A percentile compares a stretch with the other conserved stretches of the same genome.
Conservation (phyloP, 2,113 vertebrate species). For the Chaetorhynchus papuensis region DNA sequence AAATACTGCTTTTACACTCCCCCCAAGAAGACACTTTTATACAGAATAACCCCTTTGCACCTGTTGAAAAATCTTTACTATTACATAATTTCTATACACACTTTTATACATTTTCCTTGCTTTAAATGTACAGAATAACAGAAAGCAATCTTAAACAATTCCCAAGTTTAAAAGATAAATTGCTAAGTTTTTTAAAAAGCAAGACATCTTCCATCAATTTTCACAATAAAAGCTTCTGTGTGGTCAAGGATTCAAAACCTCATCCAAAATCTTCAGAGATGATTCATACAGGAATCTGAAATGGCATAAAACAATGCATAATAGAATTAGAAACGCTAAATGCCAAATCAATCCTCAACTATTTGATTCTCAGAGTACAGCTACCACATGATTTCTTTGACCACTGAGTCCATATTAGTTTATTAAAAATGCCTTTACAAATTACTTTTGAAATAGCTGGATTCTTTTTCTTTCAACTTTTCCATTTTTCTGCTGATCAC, state of each 20-base stretch:
- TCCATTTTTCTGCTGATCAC: not conserved
- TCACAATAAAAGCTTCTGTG: not conserved
- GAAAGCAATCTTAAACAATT: not conserved
- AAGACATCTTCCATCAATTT: not conserved
- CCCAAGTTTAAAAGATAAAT: not conserved
- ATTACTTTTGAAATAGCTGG: not conserved
- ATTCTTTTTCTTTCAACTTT: not conserved
- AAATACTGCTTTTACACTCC: not conserved
- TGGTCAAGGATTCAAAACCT: constrained; percentile 71
- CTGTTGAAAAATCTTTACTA: not conserved
- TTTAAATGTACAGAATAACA: not conserved
- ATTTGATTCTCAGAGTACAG: not conserved
- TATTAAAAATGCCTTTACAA: not conserved
- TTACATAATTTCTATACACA: not conserved
- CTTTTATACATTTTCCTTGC: not conserved
- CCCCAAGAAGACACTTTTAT: not conserved
- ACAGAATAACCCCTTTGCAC: not conserved
- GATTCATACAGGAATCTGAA: constrained; percentile 83
- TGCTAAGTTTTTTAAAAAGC: not conserved
- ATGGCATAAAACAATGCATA: not conserved
- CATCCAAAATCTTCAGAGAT: constrained; percentile 78
- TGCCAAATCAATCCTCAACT: not conserved
- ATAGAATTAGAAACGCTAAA: not conserved
- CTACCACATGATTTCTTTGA: not conserved
- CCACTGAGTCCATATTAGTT: not conserved